These are phyloP conservation scores for Zoanthus sociatus DNA, from an alignment of 92 coral and sea anemone genomes.

Conservation along the genomic window DNA sequence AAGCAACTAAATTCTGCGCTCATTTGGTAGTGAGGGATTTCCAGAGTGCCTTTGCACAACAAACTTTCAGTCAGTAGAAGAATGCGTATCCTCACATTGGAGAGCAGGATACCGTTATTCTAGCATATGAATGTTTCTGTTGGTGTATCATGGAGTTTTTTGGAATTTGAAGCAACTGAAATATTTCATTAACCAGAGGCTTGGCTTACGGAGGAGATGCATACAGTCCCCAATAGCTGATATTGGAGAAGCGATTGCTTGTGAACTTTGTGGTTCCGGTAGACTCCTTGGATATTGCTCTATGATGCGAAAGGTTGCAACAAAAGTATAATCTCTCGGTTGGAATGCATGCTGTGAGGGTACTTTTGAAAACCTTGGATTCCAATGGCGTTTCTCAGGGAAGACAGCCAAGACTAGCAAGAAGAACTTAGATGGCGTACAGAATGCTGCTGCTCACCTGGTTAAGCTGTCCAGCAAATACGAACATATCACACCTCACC, in stretches of 20 bases:
- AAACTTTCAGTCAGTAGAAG: constrained; percentile 30
- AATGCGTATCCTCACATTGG: constrained; percentile 49
- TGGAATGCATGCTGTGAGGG: constrained; percentile 30
- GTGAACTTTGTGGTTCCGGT: constrained; percentile 37
- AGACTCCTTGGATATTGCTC: constrained; percentile 48
- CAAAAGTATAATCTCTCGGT: constrained; percentile 38
- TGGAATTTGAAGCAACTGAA: not conserved
- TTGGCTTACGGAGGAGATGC: constrained; percentile 31
- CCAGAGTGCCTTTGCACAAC: constrained; percentile 58
- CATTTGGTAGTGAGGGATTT: constrained; percentile 48
- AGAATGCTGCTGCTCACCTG: too few species aligned
- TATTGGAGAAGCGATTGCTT: constrained; percentile 24
- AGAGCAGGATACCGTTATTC: constrained; percentile 18
- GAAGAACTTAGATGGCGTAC: constrained; percentile 1
- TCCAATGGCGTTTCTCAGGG: constrained; percentile 39
- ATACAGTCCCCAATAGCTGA: constrained; percentile 29
- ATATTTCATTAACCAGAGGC: constrained; percentile 41
- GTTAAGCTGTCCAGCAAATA: too few species aligned
- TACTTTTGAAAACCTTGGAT: constrained; percentile 31
- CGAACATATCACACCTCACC: too few species aligned
- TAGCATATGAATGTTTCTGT: not conserved
- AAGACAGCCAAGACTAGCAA: constrained; percentile 33
- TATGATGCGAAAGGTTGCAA: constrained; percentile 47
- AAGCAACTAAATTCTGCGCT: too few species aligned
- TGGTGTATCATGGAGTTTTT: not conserved